Evolutionary conservation across 2,113 vertebrate genomes (phyloP), one percentile per base, ranked within the genome.

Genomic region (Turnix velox): DNA sequence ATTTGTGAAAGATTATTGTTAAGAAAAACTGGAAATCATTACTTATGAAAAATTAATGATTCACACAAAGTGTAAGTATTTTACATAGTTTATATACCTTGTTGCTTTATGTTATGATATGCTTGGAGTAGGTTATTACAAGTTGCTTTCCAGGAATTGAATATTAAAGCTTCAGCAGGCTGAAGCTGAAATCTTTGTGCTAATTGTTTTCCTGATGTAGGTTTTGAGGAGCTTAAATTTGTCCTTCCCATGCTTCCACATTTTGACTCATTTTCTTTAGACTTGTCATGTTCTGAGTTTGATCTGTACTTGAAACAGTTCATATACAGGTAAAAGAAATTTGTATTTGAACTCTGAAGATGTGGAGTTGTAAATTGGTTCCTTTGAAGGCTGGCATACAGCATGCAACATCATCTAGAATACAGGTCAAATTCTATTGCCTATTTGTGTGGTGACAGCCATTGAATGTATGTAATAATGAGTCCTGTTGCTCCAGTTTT

Each of bases 221-320:
- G 7, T 55, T 76, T 92, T 28, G 30, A 27, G 55, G 6, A 69
- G 2, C 22, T 77, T 35, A 35, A 10, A 24, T 39, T 63, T 37
- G 3, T 18, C 15, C 15, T 51, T 66, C 27, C 74, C 6, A 2
- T 42, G 24, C 43, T 77, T 76, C 23, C 0, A 0, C 6, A 1
- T 8, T 35, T 68, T 61, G 17, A 2, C 45, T 59, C 6, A 6
- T 51, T 71, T 17, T 78, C 22, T 48, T 68, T 8, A 65, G 22
- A 35, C 40, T 25, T 31, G 49, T 89, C 28, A 8, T 20, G 15
- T 23, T 61, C 35, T 15, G 35, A n/a, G 17, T 59, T 86, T 1
- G 9, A 73, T 23, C 31, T 74, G 4, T 45, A 12, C 20, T 71
- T 0, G 0, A 9, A 7, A 45, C 6, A 1, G 4, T 49, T 33